Percentiles rank a stretch among this genome's conserved stretches.
Evolutionary conservation across 2,797 vertebrate species (phyloP).

Genomic region (Masticophis lateralis): DNA sequence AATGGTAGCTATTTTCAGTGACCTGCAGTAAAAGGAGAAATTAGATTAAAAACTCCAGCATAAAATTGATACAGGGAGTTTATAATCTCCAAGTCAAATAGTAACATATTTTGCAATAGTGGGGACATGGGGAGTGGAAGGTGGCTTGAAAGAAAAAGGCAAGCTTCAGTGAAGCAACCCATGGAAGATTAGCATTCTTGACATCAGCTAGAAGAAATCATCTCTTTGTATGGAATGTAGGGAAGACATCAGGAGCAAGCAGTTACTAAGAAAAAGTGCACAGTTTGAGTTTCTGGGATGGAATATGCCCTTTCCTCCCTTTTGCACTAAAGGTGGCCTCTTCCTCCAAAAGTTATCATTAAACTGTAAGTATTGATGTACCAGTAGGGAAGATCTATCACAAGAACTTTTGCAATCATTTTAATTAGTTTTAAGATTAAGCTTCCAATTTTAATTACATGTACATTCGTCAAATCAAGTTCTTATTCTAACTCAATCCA

Average conservation of each 20-base stretch:
- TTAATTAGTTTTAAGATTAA: not conserved
- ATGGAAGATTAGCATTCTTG: not conserved
- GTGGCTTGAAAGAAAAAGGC: not conserved
- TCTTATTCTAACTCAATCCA: not conserved
- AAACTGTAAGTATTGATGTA: not conserved
- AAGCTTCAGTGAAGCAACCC: constrained; percentile 22
- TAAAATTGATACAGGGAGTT: constrained; percentile 68
- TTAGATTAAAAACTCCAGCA: constrained; percentile 66
- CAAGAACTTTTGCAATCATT: not conserved
- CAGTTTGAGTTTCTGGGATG: not conserved
- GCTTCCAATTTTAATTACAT: not conserved
- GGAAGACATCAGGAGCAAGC: not conserved
- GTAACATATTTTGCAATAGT: constrained; percentile 61
- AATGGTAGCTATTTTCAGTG: constrained; percentile 74
- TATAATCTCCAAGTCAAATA: constrained; percentile 72
- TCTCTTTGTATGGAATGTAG: not conserved
- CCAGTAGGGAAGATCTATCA: not conserved
- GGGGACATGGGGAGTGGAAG: constrained; percentile 32
- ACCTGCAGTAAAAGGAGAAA: constrained; percentile 55
- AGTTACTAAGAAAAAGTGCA: not conserved
- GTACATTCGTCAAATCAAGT: not conserved
- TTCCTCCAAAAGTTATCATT: not conserved
- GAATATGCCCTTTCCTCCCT: not conserved
- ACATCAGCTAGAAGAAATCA: not conserved
- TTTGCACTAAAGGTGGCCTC: not conserved